phyloP scores from a whole-genome alignment of 2,113 vertebrate genomes.

The Falco punctatus region DNA sequence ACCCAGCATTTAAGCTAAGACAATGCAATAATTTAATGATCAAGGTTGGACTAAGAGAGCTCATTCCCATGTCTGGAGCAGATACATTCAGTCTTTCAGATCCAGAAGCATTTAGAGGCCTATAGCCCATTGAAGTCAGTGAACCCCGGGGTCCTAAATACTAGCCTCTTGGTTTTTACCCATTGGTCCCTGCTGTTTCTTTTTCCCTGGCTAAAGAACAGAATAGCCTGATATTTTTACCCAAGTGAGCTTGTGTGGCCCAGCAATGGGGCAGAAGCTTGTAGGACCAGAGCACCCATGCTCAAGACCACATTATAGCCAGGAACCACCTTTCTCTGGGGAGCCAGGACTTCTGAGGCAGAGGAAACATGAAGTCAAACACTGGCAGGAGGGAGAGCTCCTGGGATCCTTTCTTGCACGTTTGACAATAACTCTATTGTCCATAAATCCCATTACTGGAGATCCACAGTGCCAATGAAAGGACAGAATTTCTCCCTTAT shows the following conservation, averaged over 20 bases:
- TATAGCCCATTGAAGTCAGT: background rate
- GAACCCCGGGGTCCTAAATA: background rate
- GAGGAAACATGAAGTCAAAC: background rate
- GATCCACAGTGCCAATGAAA: background rate
- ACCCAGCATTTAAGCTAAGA: background rate
- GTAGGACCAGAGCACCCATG: fast-evolving
- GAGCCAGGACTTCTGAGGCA: background rate
- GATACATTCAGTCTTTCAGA: background rate
- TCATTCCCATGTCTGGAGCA: background rate
- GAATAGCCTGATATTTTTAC: background rate
- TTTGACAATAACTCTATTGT: background rate
- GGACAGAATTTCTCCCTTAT: background rate
- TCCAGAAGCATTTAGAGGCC: background rate
- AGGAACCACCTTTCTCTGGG: background rate
- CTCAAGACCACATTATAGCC: background rate
- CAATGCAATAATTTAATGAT: background rate
- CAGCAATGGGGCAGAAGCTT: background rate
- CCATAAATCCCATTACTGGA: background rate
- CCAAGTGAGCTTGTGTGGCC: background rate
- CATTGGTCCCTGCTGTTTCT: background rate
- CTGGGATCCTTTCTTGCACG: background rate
- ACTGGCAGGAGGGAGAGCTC: background rate
- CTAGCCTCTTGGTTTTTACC: background rate
- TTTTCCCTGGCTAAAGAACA: background rate
- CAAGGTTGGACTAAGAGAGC: background rate